Evolutionary conservation across 2,888 invertebrate species (phyloP).

Genomic region (Drosophila affinis): DNA sequence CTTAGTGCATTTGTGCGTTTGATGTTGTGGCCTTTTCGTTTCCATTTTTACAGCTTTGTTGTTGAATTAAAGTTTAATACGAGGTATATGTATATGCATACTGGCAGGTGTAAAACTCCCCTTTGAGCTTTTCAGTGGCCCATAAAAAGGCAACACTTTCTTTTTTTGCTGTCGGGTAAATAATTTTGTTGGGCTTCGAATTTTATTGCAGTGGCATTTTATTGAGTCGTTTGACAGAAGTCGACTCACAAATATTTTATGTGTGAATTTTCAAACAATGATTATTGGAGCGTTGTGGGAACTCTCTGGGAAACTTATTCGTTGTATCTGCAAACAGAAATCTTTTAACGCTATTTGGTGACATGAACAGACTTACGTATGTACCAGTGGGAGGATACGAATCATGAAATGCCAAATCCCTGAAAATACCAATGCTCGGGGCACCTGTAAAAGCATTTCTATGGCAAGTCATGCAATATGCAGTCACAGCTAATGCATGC

Average conservation of each 20-base stretch:
- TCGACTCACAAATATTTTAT: constrained; percentile 29
- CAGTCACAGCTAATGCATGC: constrained; percentile 30
- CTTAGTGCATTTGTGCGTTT: constrained; percentile 34
- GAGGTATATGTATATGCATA: neutral
- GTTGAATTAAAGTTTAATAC: constrained; percentile 50
- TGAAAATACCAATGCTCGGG: constrained; percentile 2
- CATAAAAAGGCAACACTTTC: constrained; percentile 21
- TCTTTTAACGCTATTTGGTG: constrained; percentile 25
- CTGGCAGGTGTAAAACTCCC: constrained; percentile 27
- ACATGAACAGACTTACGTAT: no score
- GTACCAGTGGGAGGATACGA: no score
- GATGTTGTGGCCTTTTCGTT: constrained; percentile 44
- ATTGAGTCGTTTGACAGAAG: constrained; percentile 33
- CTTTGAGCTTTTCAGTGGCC: constrained; percentile 7
- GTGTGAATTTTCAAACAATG: constrained; percentile 28
- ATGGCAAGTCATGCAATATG: constrained; percentile 42
- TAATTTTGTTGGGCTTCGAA: constrained; percentile 16
- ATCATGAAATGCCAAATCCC: constrained; percentile 1
- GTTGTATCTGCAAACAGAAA: constrained; percentile 1
- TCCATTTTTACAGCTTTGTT: constrained; percentile 47
- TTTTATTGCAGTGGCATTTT: constrained; percentile 46
- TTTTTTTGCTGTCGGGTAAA: constrained; percentile 11
- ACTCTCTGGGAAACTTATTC: neutral
- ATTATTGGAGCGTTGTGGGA: constrained; percentile 13
- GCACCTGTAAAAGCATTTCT: constrained; percentile 16